Evolutionary conservation across 2,888 invertebrate genomes (phyloP).

Genomic region (Erannis defoliaria): DNA sequence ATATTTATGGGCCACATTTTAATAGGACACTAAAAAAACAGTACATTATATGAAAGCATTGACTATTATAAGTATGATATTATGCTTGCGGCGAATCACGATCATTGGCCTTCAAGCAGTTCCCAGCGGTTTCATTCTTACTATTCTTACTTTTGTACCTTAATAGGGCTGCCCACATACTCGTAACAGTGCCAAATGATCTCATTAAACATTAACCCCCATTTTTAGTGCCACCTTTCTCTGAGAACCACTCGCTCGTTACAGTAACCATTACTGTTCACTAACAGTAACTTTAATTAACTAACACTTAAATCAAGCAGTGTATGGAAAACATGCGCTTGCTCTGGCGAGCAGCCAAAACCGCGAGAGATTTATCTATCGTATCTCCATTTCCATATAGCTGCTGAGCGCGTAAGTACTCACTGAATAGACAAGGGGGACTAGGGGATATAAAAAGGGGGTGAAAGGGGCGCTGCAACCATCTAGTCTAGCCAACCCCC

Average conservation of each 20-base stretch:
- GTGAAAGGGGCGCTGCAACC: conserved; percentile 40
- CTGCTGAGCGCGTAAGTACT: conserved; percentile 35
- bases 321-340: conserved; percentile 49
- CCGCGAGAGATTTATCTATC: conserved; percentile 70
- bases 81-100: not conserved
- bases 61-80: too few relatives aligned
- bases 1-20: too few relatives aligned
- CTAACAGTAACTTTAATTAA: conserved; percentile 55
- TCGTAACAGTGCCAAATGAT: conserved; percentile 20
- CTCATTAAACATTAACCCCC: conserved; percentile 18
- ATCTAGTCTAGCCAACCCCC: conserved; percentile 35
- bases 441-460: conserved; percentile 22
- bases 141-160: conserved; percentile 7
- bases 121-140: not conserved
- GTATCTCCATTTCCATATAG: conserved; percentile 58
- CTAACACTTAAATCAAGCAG: conserved; percentile 62
- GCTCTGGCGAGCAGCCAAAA: conserved; percentile 69
- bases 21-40: too few relatives aligned
- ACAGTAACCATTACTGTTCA: conserved; percentile 24
- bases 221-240: conserved; percentile 25
- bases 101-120: not conserved
- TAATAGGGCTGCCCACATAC: conserved; percentile 16
- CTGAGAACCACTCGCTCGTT: conserved; percentile 17
- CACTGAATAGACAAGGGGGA: conserved; percentile 24
- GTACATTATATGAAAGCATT: not conserved